Base-by-base conservation (phyloP, 1,140 invertebrate species). In the Neuroterus valhalla region DNA sequence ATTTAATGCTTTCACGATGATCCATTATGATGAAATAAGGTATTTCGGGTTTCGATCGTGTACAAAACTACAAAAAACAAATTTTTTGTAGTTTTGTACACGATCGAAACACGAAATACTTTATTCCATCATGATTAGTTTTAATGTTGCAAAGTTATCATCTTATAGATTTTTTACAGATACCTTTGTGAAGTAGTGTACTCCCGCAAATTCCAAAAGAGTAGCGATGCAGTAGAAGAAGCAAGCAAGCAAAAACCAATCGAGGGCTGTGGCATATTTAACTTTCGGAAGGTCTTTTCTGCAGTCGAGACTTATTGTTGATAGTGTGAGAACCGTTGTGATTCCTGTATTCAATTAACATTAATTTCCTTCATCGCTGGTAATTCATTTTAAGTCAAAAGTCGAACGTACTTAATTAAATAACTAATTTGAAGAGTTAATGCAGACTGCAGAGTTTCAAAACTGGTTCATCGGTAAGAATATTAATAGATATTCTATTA, bases 141-240 rank as follows among this genome's bases (percentile, higher is more conserved):
- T n/a, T n/a, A n/a, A n/a, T n/a, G n/a, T n/a, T n/a, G n/a, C n/a
- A n/a, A n/a, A n/a, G n/a, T n/a, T n/a, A n/a, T n/a, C n/a, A n/a
- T n/a, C n/a, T n/a, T n/a, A n/a, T n/a, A n/a, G n/a, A n/a, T 19
- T 48, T 48, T n/a, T 48, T 17, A 23, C 52, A 55, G 19, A 81
- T 86, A 95, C 94, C 92, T 98, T 97, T 0, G 96, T 98, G 82
- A 97, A 98, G 87, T 98, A 98, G 90, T 98, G 97, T 0, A 98
- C 97, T 0, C 96, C 96, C 5, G 97, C 97, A 81, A 98, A 98
- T 88, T 98, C 96, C 5, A 98, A 89, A 3, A 98, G 90, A 0
- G 97, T 98, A 0, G 96, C 96, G 77, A 98, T 97, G 83, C 96
- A 97, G 85, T 98, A 99, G 31, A 96, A 94, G 85, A 98, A 98